phyloP scores from a whole-genome alignment of 1,140 invertebrate genomes.

The Caenorhabditis remanei region DNA sequence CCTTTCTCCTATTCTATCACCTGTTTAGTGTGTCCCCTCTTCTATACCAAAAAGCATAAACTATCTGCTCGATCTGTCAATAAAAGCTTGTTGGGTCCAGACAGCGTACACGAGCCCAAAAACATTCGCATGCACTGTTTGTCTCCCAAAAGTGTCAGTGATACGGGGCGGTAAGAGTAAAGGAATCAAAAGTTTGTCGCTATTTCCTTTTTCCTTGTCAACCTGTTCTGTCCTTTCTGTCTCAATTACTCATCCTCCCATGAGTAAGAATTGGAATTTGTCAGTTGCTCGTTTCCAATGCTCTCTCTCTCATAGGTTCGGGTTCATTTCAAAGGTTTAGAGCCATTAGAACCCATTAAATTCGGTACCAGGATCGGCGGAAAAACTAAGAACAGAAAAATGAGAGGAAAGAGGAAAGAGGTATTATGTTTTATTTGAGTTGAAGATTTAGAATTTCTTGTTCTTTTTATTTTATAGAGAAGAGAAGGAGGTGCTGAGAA shows the following conservation, averaged over 20 bases:
- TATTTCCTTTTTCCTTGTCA: conserved; percentile 5
- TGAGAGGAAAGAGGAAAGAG: background rate
- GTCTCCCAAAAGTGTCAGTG: conserved; percentile 11
- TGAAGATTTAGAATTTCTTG: conserved; percentile 3
- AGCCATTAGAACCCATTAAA: conserved; percentile 28
- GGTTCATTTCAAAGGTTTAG: conserved; percentile 39
- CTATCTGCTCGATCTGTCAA: conserved; percentile 52
- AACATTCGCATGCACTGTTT: background rate
- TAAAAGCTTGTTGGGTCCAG: background rate
- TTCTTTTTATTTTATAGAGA: background rate
- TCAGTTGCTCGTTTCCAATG: conserved; percentile 15
- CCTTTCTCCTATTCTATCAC: background rate
- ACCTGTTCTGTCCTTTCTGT: background rate
- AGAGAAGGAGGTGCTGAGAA: background rate
- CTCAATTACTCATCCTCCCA: background rate
- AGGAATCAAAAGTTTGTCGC: conserved; percentile 23
- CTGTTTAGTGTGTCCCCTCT: conserved; percentile 32
- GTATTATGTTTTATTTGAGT: conserved; percentile 38
- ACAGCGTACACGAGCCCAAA: background rate
- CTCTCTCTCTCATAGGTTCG: background rate
- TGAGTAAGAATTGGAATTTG: conserved; percentile 1
- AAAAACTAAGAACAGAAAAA: conserved; percentile 18
- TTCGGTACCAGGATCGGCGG: conserved; percentile 25
- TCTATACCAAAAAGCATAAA: conserved; percentile 41
- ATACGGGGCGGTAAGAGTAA: conserved; percentile 21